These are phyloP conservation scores for Lucilia cuprina DNA, from an alignment of 1,140 invertebrate species.

Conservation along the genomic window DNA sequence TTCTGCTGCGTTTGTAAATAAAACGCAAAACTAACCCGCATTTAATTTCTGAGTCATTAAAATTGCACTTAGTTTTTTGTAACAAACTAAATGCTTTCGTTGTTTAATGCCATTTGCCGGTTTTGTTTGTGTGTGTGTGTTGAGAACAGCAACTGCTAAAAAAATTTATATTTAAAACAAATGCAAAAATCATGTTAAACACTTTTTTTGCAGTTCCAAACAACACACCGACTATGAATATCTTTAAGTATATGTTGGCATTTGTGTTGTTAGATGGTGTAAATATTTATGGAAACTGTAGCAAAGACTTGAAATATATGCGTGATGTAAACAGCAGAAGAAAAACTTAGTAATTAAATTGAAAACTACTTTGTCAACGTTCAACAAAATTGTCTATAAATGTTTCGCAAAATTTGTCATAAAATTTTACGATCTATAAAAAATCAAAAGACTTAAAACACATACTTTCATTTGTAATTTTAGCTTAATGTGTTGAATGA, in stretches of 20 bases:
- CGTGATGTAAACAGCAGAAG: too few species aligned
- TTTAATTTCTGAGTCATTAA: conserved; percentile 31
- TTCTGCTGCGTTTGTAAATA: too few species aligned
- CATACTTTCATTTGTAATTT: background rate
- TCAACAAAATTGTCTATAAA: background rate
- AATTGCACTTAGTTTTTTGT: conserved; percentile 15
- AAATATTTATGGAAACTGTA: too few species aligned
- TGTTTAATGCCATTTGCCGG: conserved; percentile 17
- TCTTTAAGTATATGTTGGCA: too few species aligned
- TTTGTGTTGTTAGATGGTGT: too few species aligned
- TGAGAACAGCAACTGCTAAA: background rate
- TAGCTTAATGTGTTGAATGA: too few species aligned
- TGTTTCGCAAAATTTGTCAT: background rate
- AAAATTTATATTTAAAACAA: background rate
- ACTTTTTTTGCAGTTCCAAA: background rate
- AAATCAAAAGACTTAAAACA: background rate
- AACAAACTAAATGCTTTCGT: background rate
- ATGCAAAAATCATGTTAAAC: conserved; percentile 34
- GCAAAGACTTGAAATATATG: too few species aligned
- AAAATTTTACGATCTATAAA: background rate
- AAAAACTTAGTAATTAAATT: too few species aligned
- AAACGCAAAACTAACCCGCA: conserved; percentile 24
- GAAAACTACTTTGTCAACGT: background rate
- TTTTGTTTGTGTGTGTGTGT: background rate
- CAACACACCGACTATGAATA: too few species aligned